Evolutionary conservation across 2,797 vertebrate genomes (phyloP).

Genomic region (Sarcophilus harrisii): DNA sequence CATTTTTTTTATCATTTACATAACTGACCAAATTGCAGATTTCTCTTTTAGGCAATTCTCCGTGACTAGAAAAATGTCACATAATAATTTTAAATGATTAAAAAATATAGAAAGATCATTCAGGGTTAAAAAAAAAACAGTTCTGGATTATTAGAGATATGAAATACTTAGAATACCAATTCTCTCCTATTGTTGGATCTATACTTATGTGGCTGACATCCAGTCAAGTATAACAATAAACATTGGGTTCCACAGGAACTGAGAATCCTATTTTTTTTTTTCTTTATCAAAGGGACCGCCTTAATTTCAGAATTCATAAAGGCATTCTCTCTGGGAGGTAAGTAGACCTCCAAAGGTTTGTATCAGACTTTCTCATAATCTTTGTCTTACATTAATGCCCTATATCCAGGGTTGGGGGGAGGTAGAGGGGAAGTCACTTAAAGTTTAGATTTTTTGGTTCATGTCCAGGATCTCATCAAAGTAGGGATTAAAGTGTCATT

Average conservation of each 20-base stretch:
- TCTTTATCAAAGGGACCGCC: neutral
- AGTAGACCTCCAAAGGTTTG: neutral
- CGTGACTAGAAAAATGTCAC: neutral
- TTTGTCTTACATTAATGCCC: neutral
- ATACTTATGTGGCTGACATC: neutral
- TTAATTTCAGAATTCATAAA: neutral
- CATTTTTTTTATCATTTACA: neutral
- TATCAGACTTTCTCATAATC: neutral
- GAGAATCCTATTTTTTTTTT: neutral
- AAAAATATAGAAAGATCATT: neutral
- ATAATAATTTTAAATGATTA: neutral
- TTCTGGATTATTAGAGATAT: neutral
- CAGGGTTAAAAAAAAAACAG: neutral
- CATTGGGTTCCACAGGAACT: neutral
- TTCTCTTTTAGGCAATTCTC: neutral
- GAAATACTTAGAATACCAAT: neutral
- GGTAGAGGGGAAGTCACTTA: neutral
- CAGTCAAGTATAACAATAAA: neutral
- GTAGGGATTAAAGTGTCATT: neutral
- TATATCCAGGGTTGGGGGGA: neutral
- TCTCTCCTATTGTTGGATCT: neutral
- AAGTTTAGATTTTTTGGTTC: neutral
- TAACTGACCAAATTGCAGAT: neutral
- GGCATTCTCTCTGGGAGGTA: neutral
- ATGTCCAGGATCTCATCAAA: neutral